Evolutionary conservation across 30 jellyfish, hydroid and myxozoan species (phyloP).

Genomic region (Mastigias papua): DNA sequence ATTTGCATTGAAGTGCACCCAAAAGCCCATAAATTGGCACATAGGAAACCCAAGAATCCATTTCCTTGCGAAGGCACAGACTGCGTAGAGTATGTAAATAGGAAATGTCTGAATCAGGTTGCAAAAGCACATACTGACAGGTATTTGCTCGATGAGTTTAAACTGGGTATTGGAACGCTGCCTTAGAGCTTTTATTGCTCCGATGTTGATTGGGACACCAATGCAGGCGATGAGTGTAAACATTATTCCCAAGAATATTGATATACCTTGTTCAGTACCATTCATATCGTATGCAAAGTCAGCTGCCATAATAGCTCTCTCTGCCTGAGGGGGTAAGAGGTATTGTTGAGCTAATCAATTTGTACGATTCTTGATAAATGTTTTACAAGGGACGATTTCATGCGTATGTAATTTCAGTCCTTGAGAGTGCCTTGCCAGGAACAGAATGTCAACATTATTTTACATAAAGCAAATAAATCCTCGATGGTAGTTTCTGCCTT

Average conservation of each 20-base stretch:
- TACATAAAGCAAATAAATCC: too few species aligned
- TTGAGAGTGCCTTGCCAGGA: too few species aligned
- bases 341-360: too few species aligned
- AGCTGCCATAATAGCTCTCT: neutral
- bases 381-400: too few species aligned
- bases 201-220: conserved; percentile 27
- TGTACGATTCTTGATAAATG: too few species aligned
- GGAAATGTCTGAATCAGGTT: conserved; percentile 48
- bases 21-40: conserved; percentile 46
- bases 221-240: neutral
- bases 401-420: too few species aligned
- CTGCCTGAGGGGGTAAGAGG: neutral
- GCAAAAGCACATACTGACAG: conserved; percentile 61
- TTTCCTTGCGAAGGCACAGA: conserved; percentile 8
- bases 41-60: conserved; percentile 36
- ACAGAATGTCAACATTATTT: too few species aligned
- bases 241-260: conserved; percentile 20
- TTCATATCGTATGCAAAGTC: neutral
- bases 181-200: conserved; percentile 3
- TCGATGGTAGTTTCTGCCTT: too few species aligned
- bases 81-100: conserved; percentile 24
- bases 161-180: neutral
- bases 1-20: conserved; percentile 59
- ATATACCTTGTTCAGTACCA: neutral
- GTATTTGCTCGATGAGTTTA: conserved; percentile 39